Percentiles rank a stretch among this genome's conserved stretches.
These are phyloP conservation scores for Diabrotica undecimpunctata DNA, from an alignment of 1,140 invertebrate species.

Conservation along the genomic window DNA sequence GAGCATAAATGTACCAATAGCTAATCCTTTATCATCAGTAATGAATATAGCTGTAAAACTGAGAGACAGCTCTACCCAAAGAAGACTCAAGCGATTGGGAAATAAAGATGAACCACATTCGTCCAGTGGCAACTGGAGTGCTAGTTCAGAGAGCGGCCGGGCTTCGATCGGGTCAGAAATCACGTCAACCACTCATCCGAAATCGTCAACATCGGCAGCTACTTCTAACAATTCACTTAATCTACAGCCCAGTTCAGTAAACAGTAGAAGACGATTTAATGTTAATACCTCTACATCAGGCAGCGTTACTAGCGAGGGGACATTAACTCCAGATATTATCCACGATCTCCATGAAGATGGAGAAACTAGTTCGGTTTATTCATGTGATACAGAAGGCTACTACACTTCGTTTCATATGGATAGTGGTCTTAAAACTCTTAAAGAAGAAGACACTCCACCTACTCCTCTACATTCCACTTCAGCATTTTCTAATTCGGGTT, in stretches of 20 bases:
- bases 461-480: conserved; percentile 62
- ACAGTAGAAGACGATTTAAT: conserved; percentile 59
- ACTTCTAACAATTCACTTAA: conserved; percentile 64
- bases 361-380: conserved; percentile 89
- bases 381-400: conserved; percentile 94
- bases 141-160: conserved; percentile 82
- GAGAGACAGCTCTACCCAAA: conserved; percentile 63
- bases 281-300: conserved; percentile 72
- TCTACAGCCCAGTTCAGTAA: conserved; percentile 65
- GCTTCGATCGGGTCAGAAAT: conserved; percentile 79
- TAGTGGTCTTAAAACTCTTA: conserved; percentile 82
- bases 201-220: conserved; percentile 61
- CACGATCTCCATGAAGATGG: conserved; percentile 74
- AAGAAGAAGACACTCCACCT: conserved; percentile 70
- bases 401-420: conserved; percentile 97
- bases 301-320: conserved; percentile 80
- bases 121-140: conserved; percentile 91
- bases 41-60: conserved; percentile 65
- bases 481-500: conserved; percentile 53
- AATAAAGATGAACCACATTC: conserved; percentile 76
- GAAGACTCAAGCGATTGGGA: conserved; percentile 56
- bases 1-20: conserved; percentile 55
- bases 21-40: conserved; percentile 52
- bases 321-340: conserved; percentile 77
- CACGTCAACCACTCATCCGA: conserved; percentile 68